Base-by-base conservation (phyloP, 2,797 vertebrate genomes). In the Platalea minor region DNA sequence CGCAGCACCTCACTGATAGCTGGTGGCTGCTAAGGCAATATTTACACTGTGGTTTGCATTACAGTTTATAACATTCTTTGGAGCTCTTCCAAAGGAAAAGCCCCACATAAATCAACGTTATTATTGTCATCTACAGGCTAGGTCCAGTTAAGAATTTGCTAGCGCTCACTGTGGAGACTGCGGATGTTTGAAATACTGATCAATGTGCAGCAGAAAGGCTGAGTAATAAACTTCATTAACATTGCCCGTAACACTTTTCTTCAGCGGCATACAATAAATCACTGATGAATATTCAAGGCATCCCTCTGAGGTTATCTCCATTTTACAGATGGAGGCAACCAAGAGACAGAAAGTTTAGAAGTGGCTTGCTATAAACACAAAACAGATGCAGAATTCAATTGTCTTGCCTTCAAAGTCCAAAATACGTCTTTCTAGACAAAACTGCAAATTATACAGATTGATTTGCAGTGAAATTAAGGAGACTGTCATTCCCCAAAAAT, bases 71-170 rank as follows among this genome's bases (percentile, higher is more conserved):
- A 84, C 92, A 91, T 54, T 59, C 48, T 75, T 33, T 91, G 95
- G 94, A 92, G 41, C 39, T 80, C 82, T 72, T 95, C 91, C 92
- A 96, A 68, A 92, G 75, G 85, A 91, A 93, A 93, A 92, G 91
- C 76, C 87, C 69, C 37, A 80, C 3, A 2, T 94, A 93, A 93
- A 91, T 2, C 11, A 5, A 67, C 80, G 91, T 68, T 81, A 6
- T 77, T 94, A 72, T 87, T 85, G 60, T 91, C 78, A 92, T 45
- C 72, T 54, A 39, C 68, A 60, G 53, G 37, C 60, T 60, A 63
- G 73, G 87, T 18, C 75, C 85, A 77, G 92, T 53, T 45, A 88
- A 88, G 81, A 85, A 80, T 77, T 87, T 64, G 50, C 81, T 83
- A 35, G 26, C 1, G 4, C 33, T 89, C 21, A 4, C 45, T 35